These are phyloP conservation scores for Heterotilapia buettikoferi DNA, from an alignment of 2,113 vertebrate genomes.

Conservation along the genomic window DNA sequence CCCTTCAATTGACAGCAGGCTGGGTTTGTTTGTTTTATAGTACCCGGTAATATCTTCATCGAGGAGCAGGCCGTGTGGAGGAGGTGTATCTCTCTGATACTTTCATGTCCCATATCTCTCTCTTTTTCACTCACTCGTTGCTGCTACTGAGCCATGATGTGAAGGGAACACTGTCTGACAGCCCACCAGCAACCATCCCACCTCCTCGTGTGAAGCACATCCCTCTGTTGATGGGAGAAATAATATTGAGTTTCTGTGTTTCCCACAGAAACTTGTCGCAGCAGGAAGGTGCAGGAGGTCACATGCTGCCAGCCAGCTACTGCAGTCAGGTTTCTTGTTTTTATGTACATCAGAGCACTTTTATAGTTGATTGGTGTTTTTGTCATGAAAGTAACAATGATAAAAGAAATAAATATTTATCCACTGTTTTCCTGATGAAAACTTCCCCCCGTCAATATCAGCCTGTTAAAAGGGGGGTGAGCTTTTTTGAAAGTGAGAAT, in stretches of 20 bases:
- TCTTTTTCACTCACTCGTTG: background rate
- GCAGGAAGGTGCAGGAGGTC: constrained; percentile 13
- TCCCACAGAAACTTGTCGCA: constrained; percentile 49
- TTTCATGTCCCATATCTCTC: background rate
- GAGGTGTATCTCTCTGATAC: background rate
- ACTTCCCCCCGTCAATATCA: fast-evolving
- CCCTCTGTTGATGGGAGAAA: constrained; percentile 46
- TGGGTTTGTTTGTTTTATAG: constrained; percentile 35
- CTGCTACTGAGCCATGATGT: background rate
- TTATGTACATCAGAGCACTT: background rate
- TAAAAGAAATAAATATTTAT: background rate
- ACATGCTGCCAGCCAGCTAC: constrained; percentile 32
- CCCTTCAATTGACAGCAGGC: background rate
- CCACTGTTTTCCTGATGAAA: background rate
- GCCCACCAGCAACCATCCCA: background rate
- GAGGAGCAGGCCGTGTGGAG: background rate
- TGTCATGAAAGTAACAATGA: background rate
- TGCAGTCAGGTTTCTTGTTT: background rate
- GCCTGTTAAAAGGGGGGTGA: background rate
- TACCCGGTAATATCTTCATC: background rate
- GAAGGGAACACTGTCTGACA: background rate
- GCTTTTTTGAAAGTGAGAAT: background rate
- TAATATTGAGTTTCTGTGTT: constrained; percentile 58
- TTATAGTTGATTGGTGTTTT: background rate
- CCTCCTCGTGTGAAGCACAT: constrained; percentile 18